Conservation (phyloP, 1,140 invertebrate species). For the Panonychus citri region DNA sequence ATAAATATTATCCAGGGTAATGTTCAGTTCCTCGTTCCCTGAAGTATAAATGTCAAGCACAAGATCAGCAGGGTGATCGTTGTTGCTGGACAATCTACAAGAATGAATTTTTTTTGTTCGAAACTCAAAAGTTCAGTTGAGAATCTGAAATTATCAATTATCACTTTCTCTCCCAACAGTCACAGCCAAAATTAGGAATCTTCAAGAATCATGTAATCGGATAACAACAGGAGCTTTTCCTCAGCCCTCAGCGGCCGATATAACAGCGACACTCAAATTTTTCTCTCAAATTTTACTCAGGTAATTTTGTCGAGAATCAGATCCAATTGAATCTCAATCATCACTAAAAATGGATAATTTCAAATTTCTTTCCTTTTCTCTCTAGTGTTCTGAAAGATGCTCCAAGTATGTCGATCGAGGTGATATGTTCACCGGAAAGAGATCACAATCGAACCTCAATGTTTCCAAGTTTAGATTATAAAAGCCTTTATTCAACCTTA, state of each 20-base stretch:
- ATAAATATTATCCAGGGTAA: too few species aligned
- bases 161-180: slow-evolving; percentile 21
- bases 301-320: slow-evolving; percentile 34
- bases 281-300: slow-evolving; percentile 84
- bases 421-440: slow-evolving; percentile 58
- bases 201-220: slow-evolving; percentile 83
- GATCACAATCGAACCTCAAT: slow-evolving; percentile 61
- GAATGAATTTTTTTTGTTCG: too few species aligned
- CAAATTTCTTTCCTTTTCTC: slow-evolving; percentile 15
- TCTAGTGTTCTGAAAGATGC: slow-evolving; percentile 82
- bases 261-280: slow-evolving; percentile 89
- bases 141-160: too few species aligned
- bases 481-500: slow-evolving; percentile 42
- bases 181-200: slow-evolving; percentile 82
- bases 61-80: too few species aligned
- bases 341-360: too few species aligned
- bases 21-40: too few species aligned
- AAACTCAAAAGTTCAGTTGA: too few species aligned
- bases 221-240: slow-evolving; percentile 73
- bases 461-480: slow-evolving; percentile 86
- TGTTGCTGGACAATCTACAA: too few species aligned
- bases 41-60: too few species aligned
- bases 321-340: too few species aligned
- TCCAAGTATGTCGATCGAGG: slow-evolving; percentile 61
- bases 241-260: slow-evolving; percentile 73